Evolutionary conservation across 2,888 invertebrate species (phyloP).

Genomic region (Achlya flavicornis): DNA sequence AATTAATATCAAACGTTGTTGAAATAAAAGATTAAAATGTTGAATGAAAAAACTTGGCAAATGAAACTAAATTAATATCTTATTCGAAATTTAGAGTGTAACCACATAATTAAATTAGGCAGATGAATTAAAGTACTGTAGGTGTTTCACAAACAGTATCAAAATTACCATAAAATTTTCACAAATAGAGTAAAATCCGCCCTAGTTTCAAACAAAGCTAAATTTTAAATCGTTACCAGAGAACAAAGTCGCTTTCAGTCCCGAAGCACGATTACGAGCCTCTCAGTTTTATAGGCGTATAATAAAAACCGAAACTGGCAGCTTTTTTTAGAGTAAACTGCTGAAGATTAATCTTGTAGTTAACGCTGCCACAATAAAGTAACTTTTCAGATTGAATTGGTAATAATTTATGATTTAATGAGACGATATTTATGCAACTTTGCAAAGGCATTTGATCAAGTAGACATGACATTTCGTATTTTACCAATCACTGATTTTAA

Average conservation of each 20-base stretch:
- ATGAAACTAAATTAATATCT: neutral
- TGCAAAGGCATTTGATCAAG: slow-evolving; percentile 6
- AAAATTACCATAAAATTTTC: slow-evolving; percentile 61
- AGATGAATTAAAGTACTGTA: slow-evolving; percentile 17
- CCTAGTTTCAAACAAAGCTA: slow-evolving; percentile 52
- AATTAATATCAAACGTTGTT: slow-evolving; percentile 5
- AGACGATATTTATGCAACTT: neutral
- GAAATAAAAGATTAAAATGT: neutral
- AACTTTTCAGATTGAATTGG: slow-evolving; percentile 42
- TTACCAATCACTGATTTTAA: neutral
- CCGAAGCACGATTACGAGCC: slow-evolving; percentile 60
- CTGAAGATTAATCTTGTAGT: slow-evolving; percentile 61
- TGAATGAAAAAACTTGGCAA: neutral
- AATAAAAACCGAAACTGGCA: slow-evolving; percentile 69
- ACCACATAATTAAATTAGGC: slow-evolving; percentile 18
- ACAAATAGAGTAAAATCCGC: slow-evolving; percentile 63
- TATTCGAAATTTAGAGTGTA: neutral
- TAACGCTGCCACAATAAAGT: slow-evolving; percentile 58
- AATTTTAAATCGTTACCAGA: slow-evolving; percentile 45
- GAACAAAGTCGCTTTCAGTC: slow-evolving; percentile 45
- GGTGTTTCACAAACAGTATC: slow-evolving; percentile 45
- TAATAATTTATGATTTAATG: slow-evolving; percentile 13
- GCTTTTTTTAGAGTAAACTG: slow-evolving; percentile 67
- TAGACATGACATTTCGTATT: neutral
- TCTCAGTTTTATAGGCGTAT: slow-evolving; percentile 69